phyloP scores from a whole-genome alignment of 2,888 invertebrate genomes.

The Athripsodes cinereus region DNA sequence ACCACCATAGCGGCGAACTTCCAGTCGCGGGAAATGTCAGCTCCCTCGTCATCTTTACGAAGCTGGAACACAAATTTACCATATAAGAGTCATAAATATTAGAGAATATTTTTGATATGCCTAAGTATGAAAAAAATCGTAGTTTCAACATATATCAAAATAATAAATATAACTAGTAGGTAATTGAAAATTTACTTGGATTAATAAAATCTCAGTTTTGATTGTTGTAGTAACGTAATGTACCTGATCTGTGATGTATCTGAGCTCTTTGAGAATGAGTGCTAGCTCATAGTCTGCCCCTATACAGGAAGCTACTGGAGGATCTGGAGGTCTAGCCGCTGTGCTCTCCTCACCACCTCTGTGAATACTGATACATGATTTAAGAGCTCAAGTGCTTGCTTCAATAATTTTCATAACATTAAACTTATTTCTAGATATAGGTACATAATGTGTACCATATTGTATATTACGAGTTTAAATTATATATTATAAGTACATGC shows the following conservation, averaged over 20 bases:
- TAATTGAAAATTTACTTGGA: no score
- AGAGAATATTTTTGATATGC: no score
- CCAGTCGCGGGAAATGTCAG: constrained; percentile 96
- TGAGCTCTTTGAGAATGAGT: constrained; percentile 90
- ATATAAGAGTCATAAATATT: no score
- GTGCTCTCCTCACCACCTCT: constrained; percentile 54
- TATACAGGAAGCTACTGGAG: constrained; percentile 75
- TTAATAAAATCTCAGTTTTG: no score
- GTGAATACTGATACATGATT: constrained; percentile 4
- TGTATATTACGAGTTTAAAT: no score
- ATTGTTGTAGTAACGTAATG: not conserved
- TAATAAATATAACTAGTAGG: no score
- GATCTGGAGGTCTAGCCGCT: constrained; percentile 66
- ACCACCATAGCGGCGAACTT: constrained; percentile 99
- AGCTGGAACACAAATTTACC: constrained; percentile 50
- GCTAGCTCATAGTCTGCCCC: constrained; percentile 92
- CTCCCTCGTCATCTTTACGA: constrained; percentile 90
- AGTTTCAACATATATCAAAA: no score
- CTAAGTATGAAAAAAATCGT: no score
- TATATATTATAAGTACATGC: no score
- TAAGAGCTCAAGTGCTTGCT: not conserved
- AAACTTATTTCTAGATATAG: no score
- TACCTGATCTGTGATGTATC: constrained; percentile 85
- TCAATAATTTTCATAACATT: no score
- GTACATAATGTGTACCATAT: no score